These are phyloP conservation scores for Pristiophorus japonicus DNA, from an alignment of 2,113 vertebrate species.

Conservation along the genomic window DNA sequence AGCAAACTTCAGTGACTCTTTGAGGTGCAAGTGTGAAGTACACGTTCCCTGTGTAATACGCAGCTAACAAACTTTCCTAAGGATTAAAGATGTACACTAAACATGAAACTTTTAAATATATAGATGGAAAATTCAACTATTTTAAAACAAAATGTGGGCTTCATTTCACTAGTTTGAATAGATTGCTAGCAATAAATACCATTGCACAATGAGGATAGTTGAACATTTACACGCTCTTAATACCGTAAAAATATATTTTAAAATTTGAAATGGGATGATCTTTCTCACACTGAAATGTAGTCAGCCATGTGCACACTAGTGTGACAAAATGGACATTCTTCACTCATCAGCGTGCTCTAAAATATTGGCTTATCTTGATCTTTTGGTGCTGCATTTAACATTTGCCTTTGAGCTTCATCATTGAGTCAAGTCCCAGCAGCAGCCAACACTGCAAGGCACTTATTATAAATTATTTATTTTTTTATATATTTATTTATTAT, in stretches of 20 bases:
- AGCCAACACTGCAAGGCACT: constrained; percentile 2
- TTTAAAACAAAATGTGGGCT: background rate
- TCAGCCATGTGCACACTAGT: background rate
- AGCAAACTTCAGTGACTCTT: background rate
- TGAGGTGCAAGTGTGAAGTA: background rate
- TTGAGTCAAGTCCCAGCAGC: constrained; percentile 1
- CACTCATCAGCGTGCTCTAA: background rate
- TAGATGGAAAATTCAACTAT: background rate
- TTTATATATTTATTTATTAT: too few species aligned
- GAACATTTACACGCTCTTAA: background rate
- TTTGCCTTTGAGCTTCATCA: background rate
- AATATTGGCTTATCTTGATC: background rate
- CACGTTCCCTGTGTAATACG: background rate
- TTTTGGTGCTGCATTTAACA: background rate
- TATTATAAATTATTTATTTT: background rate
- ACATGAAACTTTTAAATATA: background rate
- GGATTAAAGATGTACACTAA: background rate
- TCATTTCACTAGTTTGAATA: background rate
- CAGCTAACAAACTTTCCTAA: background rate
- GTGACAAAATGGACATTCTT: constrained; percentile 6
- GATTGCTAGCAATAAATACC: background rate
- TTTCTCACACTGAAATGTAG: background rate
- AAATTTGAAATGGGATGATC: background rate
- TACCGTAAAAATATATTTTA: background rate
- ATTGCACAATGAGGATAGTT: background rate